phyloP scores from a whole-genome alignment of 2,113 vertebrate species.

The Cyprinodon tularosa region DNA sequence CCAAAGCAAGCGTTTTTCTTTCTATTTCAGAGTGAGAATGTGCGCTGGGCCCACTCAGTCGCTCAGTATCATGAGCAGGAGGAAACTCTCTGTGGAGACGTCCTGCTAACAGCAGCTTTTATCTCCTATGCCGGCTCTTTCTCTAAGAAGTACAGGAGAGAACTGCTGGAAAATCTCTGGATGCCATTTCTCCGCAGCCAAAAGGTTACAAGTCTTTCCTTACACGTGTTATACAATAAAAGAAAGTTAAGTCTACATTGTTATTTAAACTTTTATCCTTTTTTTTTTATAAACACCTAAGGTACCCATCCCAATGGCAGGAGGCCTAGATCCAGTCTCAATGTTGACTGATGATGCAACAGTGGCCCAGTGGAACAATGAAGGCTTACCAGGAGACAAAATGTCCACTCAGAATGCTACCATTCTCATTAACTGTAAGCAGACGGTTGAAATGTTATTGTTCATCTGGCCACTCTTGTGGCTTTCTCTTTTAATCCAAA shows the following conservation, averaged over 20 bases:
- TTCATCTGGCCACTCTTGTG: neutral
- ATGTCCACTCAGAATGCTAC: conserved; percentile 80
- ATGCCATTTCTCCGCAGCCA: conserved; percentile 73
- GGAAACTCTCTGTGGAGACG: conserved; percentile 76
- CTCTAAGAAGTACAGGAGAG: conserved; percentile 73
- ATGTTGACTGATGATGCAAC: conserved; percentile 79
- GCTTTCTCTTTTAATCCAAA: neutral
- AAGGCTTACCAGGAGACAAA: conserved; percentile 78
- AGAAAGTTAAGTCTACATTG: neutral
- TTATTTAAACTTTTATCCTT: neutral
- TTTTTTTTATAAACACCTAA: conserved; percentile 26
- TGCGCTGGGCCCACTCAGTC: conserved; percentile 80
- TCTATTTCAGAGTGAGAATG: conserved; percentile 78
- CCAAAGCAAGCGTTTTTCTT: neutral
- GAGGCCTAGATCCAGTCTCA: conserved; percentile 77
- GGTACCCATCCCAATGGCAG: conserved; percentile 77
- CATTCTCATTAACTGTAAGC: conserved; percentile 76
- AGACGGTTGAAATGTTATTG: neutral
- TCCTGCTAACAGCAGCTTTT: conserved; percentile 79
- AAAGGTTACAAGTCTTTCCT: conserved; percentile 61
- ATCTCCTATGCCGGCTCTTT: conserved; percentile 80
- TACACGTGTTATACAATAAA: neutral
- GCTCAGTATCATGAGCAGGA: conserved; percentile 81
- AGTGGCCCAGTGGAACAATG: conserved; percentile 83
- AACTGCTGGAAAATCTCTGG: conserved; percentile 78